phyloP scores from a whole-genome alignment of 2,113 vertebrate genomes.

The Centropus unirufus region DNA sequence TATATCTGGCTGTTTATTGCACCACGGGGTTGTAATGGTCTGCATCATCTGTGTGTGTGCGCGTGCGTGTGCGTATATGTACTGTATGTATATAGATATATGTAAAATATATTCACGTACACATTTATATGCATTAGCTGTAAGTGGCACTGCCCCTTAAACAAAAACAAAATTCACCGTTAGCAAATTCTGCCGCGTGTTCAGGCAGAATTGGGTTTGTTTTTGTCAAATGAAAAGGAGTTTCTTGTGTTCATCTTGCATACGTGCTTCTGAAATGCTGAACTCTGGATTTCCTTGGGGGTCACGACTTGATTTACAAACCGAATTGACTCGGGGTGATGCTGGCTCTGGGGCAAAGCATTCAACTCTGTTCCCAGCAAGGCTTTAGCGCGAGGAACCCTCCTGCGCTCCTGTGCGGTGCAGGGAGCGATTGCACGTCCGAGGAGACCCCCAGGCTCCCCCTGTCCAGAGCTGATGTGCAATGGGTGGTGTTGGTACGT shows the following conservation, averaged over 20 bases:
- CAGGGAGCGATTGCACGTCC: background rate
- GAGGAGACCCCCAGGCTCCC: background rate
- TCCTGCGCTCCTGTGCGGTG: background rate
- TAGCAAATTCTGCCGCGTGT: background rate
- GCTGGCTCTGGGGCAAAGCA: background rate
- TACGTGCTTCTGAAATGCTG: conserved; percentile 39
- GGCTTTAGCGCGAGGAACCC: background rate
- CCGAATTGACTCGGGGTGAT: background rate
- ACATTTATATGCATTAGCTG: conserved; percentile 64
- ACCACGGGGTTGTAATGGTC: conserved; percentile 67
- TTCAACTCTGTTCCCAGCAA: background rate
- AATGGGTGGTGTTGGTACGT: conserved; percentile 53
- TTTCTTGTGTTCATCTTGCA: conserved; percentile 38
- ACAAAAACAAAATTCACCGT: conserved; percentile 30
- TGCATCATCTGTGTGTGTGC: conserved; percentile 55
- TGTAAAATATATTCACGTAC: conserved; percentile 67
- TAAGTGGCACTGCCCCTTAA: conserved; percentile 57
- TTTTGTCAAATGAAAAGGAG: conserved; percentile 16
- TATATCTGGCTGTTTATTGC: conserved; percentile 73
- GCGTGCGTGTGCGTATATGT: conserved; percentile 40
- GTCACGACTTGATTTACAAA: background rate
- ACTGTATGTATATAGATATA: conserved; percentile 72
- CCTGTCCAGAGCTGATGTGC: conserved; percentile 37
- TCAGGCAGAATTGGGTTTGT: conserved; percentile 13
- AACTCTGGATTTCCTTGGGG: background rate